A percentile compares a stretch with the other conserved stretches of the same genome.
phyloP scores from a whole-genome alignment of 2,113 vertebrate species.

The Amphiprion ocellaris region DNA sequence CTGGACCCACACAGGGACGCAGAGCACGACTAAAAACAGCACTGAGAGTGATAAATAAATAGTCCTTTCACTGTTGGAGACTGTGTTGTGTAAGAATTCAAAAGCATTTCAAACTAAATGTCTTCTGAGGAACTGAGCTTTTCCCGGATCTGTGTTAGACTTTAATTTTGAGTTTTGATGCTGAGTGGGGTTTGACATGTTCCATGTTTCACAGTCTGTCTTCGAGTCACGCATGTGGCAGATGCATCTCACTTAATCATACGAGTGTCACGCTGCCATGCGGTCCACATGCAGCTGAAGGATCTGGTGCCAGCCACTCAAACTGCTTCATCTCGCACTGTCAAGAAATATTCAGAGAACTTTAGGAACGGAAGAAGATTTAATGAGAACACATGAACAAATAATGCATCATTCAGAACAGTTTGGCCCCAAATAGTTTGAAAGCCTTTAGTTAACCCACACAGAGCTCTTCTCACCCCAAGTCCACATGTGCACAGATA shows the following conservation, averaged over 20 bases:
- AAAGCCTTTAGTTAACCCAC: no score
- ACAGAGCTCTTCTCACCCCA: no score
- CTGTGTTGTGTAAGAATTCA: not conserved
- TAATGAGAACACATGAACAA: not conserved
- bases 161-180: not conserved
- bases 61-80: not conserved
- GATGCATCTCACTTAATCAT: conserved; percentile 26
- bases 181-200: not conserved
- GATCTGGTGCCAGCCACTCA: conserved; percentile 19
- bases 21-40: conserved; percentile 4
- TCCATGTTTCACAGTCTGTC: not conserved
- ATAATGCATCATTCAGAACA: not conserved
- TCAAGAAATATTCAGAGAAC: not conserved
- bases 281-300: not conserved
- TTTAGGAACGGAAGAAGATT: not conserved
- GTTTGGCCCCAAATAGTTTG: no score
- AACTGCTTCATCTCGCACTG: not conserved
- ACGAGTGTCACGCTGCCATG: conserved; percentile 17
- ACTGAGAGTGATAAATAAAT: not conserved
- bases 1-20: no score
- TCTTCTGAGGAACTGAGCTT: not conserved
- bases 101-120: not conserved
- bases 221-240: not conserved
- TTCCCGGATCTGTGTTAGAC: not conserved
- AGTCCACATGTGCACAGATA: no score